Base-by-base conservation (phyloP, 2,113 vertebrate species). In the Scolopax mira region DNA sequence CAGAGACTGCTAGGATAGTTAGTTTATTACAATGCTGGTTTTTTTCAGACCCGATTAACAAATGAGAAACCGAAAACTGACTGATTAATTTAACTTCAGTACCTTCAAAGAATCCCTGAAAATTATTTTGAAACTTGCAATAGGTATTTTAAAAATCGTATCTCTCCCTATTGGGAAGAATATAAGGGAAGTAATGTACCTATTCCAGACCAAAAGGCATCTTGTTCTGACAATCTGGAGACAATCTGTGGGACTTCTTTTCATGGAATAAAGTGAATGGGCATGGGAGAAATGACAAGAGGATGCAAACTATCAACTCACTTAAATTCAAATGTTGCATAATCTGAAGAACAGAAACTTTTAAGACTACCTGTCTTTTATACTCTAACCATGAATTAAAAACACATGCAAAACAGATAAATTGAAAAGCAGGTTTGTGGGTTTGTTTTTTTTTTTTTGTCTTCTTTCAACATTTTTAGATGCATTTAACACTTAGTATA, bases 51-150 rank as follows among this genome's bases (percentile, higher is more conserved):
- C 97, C 98, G 97, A 98, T 98, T 98, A 99, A 98, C 97, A 98
- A 97, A 94, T 70, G 96, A 97, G 97, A 98, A 98, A 98, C 98
- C 98, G 97, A 97, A 98, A 98, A 98, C 95, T 98, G 97, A 97
- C 97, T 98, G 96, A 98, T 98, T 98, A 98, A 98, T 97, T 97
- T 97, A 96, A 96, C 95, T 97, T 97, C 97, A 94, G 13, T 97
- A 97, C 96, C 94, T 98, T 98, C 94, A 85, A 90, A 97, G 79
- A 85, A 95, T 90, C 89, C 95, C 98, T 97, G 97, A 94, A 97
- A 97, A 97, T 85, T 85, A 95, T 98, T 98, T 97, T 98, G 87
- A 95, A 93, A 91, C 21, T 65, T 54, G 52, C 8, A 80, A 49
- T 48, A 86, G 22, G 15, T 46, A 79, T 57, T 79, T 91, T 67